Evolutionary conservation across 2,888 invertebrate genomes (phyloP), one percentile per base, ranked within the genome.

Genomic region (Tillus elongatus): DNA sequence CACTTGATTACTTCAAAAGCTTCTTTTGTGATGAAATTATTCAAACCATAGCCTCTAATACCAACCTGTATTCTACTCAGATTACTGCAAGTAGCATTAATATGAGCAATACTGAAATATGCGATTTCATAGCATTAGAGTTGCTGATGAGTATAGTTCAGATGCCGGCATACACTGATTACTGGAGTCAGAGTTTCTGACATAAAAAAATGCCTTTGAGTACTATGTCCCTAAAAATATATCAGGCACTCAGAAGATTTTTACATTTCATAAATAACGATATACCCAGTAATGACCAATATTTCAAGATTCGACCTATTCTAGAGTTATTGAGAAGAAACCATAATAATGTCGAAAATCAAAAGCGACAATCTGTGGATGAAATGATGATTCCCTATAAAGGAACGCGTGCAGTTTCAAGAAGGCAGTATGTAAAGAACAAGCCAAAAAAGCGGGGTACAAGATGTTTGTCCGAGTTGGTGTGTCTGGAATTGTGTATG

Each of bases 361-460:
- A 19, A 19, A n/a, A 8, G n/a, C 6, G n/a, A 19, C n/a, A n/a
- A 8, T 19, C 24, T n/a, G 24, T 19, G 6, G 24, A 19, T n/a
- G 24, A 19, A 19, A 19, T 19, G 24, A 19, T 19, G 24, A 19
- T 19, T 19, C 24, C 24, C 24, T 19, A 19, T n/a, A 19, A 19
- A 19, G 24, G 24, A n/a, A 19, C 24, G n/a, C 6, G 24, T 8
- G 24, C 24, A 19, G 24, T 6, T 8, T 19, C 24, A 8, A 19
- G 24, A 19, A 19, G 24, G n/a, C 24, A 19, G n/a, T 19, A 19
- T n/a, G n/a, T 19, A 19, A 19, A 19, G 24, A n/a, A 19, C 6
- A 19, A 19, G 6, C 24, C 6, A 19, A 19, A n/a, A 19, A 19
- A 19, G 6, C 6, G 24, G 24, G 24, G 24, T 19, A n/a, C n/a